phyloP scores from a whole-genome alignment of 2,797 vertebrate genomes.

The Pelobates cultripes region DNA sequence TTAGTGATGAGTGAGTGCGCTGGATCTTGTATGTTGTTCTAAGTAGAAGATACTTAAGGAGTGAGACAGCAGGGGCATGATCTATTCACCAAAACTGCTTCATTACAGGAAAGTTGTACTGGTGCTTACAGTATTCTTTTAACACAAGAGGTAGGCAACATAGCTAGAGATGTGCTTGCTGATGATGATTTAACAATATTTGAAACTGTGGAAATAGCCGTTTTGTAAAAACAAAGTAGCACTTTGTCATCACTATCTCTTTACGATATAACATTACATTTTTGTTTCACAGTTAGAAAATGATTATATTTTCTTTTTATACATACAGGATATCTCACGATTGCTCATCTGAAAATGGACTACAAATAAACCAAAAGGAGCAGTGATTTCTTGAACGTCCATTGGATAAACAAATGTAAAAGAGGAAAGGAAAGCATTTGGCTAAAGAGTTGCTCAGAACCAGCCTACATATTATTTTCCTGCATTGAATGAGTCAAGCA shows the following conservation, averaged over 20 bases:
- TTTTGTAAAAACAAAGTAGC: no score
- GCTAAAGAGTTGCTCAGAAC: neutral
- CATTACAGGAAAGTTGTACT: no score
- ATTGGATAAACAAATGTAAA: conserved; percentile 16
- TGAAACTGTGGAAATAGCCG: no score
- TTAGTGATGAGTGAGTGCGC: no score
- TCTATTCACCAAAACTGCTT: no score
- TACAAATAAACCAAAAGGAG: conserved; percentile 22
- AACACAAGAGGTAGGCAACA: no score
- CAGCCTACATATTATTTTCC: neutral
- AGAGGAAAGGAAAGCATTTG: conserved; percentile 15
- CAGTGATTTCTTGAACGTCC: conserved; percentile 3
- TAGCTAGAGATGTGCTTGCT: no score
- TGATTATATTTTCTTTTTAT: neutral
- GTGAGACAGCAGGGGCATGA: no score
- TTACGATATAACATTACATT: neutral
- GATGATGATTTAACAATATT: no score
- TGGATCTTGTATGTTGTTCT: no score
- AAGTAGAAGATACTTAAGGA: no score
- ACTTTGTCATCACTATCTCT: neutral
- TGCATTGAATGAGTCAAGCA: neutral
- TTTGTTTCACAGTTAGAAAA: neutral
- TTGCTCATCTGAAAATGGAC: conserved; percentile 29
- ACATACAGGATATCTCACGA: conserved; percentile 5
- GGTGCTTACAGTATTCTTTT: no score